Base-by-base conservation (phyloP, 2,113 vertebrate genomes). In the Phrynosoma platyrhinos region DNA sequence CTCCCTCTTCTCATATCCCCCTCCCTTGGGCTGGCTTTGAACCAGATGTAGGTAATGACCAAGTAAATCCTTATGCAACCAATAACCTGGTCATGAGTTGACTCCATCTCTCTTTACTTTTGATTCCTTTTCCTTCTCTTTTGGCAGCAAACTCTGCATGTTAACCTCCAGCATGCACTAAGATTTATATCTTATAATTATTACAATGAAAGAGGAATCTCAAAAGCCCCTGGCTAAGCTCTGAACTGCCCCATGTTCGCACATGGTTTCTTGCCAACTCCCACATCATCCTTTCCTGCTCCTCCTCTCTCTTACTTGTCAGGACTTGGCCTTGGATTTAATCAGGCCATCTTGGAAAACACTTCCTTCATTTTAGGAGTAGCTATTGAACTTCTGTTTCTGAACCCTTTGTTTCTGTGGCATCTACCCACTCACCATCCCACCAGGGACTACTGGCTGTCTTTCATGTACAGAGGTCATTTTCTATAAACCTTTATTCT, bases 171-270 rank as follows among this genome's bases (percentile, higher is more conserved):
- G 52, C 32, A 16, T 76, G 72, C 21, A 23, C 53, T 40, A 42
- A 27, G 69, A 84, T 84, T 84, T 84, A 84, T 84, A 84, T 84
- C 82, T 84, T 84, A 55, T 74, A 84, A 84, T 84, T 72, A 72
- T 83, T 84, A 84, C 27, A 84, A 84, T 74, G 69, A 58, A 84
- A 55, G 16, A 72, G n/a, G 69, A 74, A 84, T 74, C 40, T 52
- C 82, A 74, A 47, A 55, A 55, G 68, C 69, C 82, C 69, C 69
- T 36, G 82, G 69, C 69, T 14, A 84, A 72, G 82, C 30, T 21
- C 40, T 84, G 9, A 84, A 74, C 47, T 74, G 82, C 69, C 82
- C 82, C 69, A 71, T 71, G 42, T 83, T 83, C n/a, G 6, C 8
- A 27, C 66, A 71, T 21, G 16, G 81, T 83, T 71, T 71, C 42